These are phyloP conservation scores for Subacronicta megacephala DNA, from an alignment of 2,888 invertebrate genomes.

Conservation along the genomic window DNA sequence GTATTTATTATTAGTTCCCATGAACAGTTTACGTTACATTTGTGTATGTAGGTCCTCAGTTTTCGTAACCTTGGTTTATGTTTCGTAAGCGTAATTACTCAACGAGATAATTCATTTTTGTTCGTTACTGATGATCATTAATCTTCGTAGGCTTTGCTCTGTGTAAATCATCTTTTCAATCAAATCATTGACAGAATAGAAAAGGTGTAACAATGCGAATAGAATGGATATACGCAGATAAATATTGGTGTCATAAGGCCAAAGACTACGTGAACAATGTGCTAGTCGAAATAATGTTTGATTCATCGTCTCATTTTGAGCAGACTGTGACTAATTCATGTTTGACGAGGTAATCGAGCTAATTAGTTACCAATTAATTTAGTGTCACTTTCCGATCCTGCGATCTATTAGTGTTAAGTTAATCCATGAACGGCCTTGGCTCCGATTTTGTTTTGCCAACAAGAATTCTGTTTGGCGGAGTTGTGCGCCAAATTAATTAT, in stretches of 20 bases:
- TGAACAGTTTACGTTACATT: conserved; percentile 76
- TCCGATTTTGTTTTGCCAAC: conserved; percentile 64
- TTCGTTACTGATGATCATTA: conserved; percentile 51
- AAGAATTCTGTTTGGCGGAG: conserved; percentile 41
- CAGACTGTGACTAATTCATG: conserved; percentile 72
- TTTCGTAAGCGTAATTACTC: conserved; percentile 69
- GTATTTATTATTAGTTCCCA: conserved; percentile 85
- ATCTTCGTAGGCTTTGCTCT: conserved; percentile 57
- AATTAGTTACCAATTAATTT: conserved; percentile 76
- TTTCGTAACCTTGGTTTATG: conserved; percentile 78
- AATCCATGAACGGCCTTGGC: conserved; percentile 76
- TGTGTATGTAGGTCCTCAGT: conserved; percentile 72
- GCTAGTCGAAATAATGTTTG: conserved; percentile 66
- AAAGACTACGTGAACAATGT: conserved; percentile 72
- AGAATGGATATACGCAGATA: conserved; percentile 67
- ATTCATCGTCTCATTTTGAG: conserved; percentile 80
- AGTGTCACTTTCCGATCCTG: conserved; percentile 81
- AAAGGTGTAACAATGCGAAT: conserved; percentile 53
- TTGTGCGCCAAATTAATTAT: conserved; percentile 38
- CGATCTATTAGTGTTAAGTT: conserved; percentile 59
- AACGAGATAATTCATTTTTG: conserved; percentile 59
- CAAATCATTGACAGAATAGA: conserved; percentile 61
- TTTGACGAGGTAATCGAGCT: conserved; percentile 71
- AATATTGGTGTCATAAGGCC: conserved; percentile 81
- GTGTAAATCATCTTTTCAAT: conserved; percentile 56